Conservation (phyloP, 2,888 invertebrate genomes). For the Pheosia tremula region DNA sequence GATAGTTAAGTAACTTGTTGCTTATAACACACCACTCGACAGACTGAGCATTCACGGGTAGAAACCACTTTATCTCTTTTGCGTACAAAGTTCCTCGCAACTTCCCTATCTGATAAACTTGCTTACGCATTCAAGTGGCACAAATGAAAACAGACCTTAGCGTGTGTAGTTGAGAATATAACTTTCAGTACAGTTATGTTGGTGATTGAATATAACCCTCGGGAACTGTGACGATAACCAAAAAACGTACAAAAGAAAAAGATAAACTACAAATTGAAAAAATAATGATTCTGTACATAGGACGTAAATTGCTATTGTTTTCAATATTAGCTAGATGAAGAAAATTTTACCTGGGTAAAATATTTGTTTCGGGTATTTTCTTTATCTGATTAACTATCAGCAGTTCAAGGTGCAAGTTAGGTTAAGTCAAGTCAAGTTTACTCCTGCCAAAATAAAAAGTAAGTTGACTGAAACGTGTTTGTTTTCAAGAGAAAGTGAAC, state of each 20-base stretch:
- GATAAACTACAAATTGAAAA: too few species aligned
- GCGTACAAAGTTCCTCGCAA: constrained; percentile 4
- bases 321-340: too few species aligned
- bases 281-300: too few species aligned
- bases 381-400: too few species aligned
- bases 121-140: neutral
- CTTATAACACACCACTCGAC: constrained; percentile 3
- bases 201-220: neutral
- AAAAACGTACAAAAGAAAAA: too few species aligned
- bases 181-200: neutral
- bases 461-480: neutral
- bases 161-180: neutral
- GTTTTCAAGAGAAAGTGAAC: constrained; percentile 7
- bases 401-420: too few species aligned
- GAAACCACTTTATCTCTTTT: constrained; percentile 5
- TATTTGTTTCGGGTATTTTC: too few species aligned
- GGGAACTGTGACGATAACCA: too few species aligned
- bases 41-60: neutral
- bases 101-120: neutral
- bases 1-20: constrained; percentile 3
- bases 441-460: neutral
- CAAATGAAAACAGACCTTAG: neutral
- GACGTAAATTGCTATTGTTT: too few species aligned
- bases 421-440: neutral
- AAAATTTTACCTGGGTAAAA: too few species aligned